These are phyloP conservation scores for Tetramorium simillimum DNA, from an alignment of 1,140 invertebrate genomes.

Conservation along the genomic window DNA sequence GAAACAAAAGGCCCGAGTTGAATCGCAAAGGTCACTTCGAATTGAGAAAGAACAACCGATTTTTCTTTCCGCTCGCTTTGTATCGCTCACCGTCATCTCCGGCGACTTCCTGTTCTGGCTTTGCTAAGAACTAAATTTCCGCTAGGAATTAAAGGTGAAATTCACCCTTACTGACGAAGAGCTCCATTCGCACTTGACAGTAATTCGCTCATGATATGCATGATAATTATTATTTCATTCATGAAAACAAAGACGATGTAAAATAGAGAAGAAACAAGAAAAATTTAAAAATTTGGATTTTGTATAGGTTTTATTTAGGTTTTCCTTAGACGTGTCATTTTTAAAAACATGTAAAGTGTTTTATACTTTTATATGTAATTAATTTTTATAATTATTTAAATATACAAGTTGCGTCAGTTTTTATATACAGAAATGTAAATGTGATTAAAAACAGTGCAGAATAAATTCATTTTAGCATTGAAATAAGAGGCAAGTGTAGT, in stretches of 20 bases:
- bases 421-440: not conserved
- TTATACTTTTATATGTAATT: not conserved
- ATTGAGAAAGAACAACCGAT: conserved; percentile 50
- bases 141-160: conserved; percentile 5
- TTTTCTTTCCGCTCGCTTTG: conserved; percentile 44
- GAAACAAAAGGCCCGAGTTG: conserved; percentile 56
- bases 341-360: not conserved
- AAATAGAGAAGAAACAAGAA: not conserved
- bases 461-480: not conserved
- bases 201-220: too few relatives aligned
- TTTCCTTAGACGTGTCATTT: not conserved
- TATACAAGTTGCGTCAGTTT: not conserved
- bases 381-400: not conserved
- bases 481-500: too few relatives aligned
- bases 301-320: not conserved
- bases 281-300: not conserved
- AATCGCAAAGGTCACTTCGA: conserved; percentile 53
- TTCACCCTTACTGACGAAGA: not conserved
- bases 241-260: not conserved
- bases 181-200: not conserved
- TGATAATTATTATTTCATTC: not conserved
- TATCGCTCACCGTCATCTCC: conserved; percentile 45
- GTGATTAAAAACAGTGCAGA: too few relatives aligned
- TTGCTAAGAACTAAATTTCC: conserved; percentile 19
- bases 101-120: conserved; percentile 32